phyloP scores from a whole-genome alignment of 2,888 invertebrate genomes.

The Acrobeloides nanus region DNA sequence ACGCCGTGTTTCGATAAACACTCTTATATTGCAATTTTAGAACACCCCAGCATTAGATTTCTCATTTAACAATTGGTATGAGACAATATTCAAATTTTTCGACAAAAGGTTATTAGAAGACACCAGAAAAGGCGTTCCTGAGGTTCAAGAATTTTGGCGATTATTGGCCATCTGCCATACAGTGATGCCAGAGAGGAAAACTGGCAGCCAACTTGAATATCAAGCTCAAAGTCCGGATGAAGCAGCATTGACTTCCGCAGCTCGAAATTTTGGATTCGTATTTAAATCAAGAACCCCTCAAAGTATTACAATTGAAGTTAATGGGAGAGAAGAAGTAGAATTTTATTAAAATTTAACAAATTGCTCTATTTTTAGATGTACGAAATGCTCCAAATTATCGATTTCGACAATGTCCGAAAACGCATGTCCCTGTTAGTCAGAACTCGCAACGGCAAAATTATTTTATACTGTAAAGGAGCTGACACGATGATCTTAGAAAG shows the following conservation, averaged over 20 bases:
- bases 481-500: constrained; percentile 95
- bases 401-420: constrained; percentile 97
- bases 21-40: constrained; percentile 20
- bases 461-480: constrained; percentile 85
- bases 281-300: constrained; percentile 65
- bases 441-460: constrained; percentile 56
- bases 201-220: constrained; percentile 28
- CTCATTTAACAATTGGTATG: constrained; percentile 80
- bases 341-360: neutral
- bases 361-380: constrained; percentile 59
- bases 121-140: constrained; percentile 66
- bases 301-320: constrained; percentile 60
- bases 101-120: constrained; percentile 77
- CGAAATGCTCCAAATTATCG: constrained; percentile 90
- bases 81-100: constrained; percentile 86
- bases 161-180: constrained; percentile 92
- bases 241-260: constrained; percentile 89
- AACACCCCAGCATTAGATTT: constrained; percentile 64
- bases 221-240: constrained; percentile 98
- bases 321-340: constrained; percentile 40
- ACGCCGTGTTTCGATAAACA: too few species aligned
- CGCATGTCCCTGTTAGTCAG: constrained; percentile 79
- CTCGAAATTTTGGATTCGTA: constrained; percentile 95
- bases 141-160: constrained; percentile 63
- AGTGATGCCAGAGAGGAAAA: constrained; percentile 69